Evolutionary conservation across 2,797 vertebrate species (phyloP).

Genomic region (Myotis findleyi): DNA sequence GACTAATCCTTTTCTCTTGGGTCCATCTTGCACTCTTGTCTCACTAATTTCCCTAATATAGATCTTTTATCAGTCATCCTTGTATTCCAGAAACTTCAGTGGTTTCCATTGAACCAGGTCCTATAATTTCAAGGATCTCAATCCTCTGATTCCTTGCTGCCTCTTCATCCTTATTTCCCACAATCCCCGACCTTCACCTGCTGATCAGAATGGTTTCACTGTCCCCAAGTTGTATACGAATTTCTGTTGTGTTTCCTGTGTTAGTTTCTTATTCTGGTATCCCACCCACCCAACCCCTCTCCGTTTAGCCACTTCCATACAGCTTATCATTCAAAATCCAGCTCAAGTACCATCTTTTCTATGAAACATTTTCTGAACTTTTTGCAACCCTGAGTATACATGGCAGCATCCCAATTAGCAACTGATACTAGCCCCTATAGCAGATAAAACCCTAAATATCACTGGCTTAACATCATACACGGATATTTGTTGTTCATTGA

Average conservation of each 20-base stretch:
- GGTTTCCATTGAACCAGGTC: not conserved
- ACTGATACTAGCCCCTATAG: not conserved
- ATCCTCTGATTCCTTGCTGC: not conserved
- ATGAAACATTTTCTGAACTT: not conserved
- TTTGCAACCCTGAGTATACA: not conserved
- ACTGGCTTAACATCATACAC: not conserved
- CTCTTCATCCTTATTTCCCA: not conserved
- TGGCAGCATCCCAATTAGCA: not conserved
- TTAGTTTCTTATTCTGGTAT: not conserved
- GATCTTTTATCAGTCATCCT: not conserved
- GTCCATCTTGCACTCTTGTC: not conserved
- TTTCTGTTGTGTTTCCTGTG: not conserved
- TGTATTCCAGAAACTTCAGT: not conserved
- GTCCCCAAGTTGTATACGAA: not conserved
- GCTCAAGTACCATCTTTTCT: not conserved
- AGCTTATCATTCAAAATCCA: not conserved
- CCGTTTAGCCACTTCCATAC: not conserved
- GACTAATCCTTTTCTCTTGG: not conserved
- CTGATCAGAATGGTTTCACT: not conserved
- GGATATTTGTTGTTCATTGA: not conserved
- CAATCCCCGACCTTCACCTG: not conserved
- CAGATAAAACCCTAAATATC: not conserved
- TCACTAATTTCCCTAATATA: not conserved
- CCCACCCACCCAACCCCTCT: not conserved
- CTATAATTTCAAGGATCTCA: not conserved